Evolutionary conservation across 2,888 invertebrate species (phyloP), one percentile per base, ranked within the genome.

Genomic region (Cylloceria caligata): DNA sequence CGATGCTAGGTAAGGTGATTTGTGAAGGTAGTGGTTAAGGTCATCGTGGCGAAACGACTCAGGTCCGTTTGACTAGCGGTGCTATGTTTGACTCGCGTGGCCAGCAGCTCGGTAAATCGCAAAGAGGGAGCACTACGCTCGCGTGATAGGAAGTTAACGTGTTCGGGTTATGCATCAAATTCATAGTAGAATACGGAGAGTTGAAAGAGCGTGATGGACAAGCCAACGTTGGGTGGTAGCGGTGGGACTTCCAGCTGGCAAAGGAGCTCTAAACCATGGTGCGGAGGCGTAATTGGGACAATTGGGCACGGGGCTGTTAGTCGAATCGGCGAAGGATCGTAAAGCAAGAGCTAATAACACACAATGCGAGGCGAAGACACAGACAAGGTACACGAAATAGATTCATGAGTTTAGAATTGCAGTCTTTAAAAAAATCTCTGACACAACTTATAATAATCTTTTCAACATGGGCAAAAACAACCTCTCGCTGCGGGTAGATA

Each of bases 121-220:
- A 42, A 60, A 39, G 57, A 36, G 60, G 42, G 49, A 30, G 24
- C 39, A 47, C 49, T 65, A 16, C 24, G 47, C 71, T 82, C 67
- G 82, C 82, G 82, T 82, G 82, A 71, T 79, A 60, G 52, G 57
- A 75, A 52, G 47, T 47, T 65, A 47, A 72, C 81, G 81, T 78
- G 73, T 65, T 74, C 39, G 30, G 52, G 57, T 34, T 47, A 71
- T 64, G 39, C 64, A 39, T 52, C 55, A 45, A 65, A 24, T 13
- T 57, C 42, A 30, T 39, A 69, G 60, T 47, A 47, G 34, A 49
- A 16, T 36, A 55, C n/a, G 11, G 57, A 27, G 21, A 62, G 45
- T 36, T n/a, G 13, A 45, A 39, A 57, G 30, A 77, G 55, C 7
- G 57, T 49, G 52, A 68, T 52, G 62, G 24, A 42, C 62, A 68